Conservation (phyloP, 2,797 vertebrate genomes). For the Eremophila alpestris region DNA sequence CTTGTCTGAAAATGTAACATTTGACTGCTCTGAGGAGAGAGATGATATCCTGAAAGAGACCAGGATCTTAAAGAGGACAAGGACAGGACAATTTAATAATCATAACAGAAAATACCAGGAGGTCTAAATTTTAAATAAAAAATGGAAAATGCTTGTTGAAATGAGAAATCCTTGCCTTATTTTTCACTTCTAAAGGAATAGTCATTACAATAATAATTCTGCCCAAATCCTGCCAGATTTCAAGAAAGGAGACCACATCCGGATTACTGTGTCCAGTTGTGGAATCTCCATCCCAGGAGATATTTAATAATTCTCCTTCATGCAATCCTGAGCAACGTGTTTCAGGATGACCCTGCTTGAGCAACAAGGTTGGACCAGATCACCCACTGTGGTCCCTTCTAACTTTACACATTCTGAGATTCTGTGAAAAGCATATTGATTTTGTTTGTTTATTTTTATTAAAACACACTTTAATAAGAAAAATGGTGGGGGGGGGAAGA, state of each 20-base stretch:
- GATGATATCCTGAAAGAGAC: not conserved
- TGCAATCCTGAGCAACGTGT: not conserved
- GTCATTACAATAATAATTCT: not conserved
- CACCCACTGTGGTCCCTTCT: not conserved
- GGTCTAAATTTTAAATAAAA: not conserved
- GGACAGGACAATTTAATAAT: not conserved
- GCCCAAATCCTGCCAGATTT: not conserved
- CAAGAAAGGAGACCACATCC: not conserved
- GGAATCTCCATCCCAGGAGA: not conserved
- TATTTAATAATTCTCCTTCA: not conserved
- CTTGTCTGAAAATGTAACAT: not conserved
- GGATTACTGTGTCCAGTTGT: not conserved
- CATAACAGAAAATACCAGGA: not conserved
- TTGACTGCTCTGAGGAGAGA: not conserved
- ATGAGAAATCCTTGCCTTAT: not conserved
- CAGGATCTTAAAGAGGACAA: not conserved
- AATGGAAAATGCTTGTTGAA: not conserved
- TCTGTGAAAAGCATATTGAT: not conserved
- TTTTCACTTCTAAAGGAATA: not conserved
- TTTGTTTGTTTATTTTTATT: not conserved
- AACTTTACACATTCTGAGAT: not conserved
- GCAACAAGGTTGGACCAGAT: accelerated
- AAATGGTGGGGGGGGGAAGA: accelerated
- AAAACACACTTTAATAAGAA: not conserved
- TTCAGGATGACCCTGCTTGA: not conserved